Percentiles rank a stretch among this genome's conserved stretches.
These are phyloP conservation scores for Troides oblongomaculatus DNA, from an alignment of 2,888 invertebrate genomes.

Conservation along the genomic window DNA sequence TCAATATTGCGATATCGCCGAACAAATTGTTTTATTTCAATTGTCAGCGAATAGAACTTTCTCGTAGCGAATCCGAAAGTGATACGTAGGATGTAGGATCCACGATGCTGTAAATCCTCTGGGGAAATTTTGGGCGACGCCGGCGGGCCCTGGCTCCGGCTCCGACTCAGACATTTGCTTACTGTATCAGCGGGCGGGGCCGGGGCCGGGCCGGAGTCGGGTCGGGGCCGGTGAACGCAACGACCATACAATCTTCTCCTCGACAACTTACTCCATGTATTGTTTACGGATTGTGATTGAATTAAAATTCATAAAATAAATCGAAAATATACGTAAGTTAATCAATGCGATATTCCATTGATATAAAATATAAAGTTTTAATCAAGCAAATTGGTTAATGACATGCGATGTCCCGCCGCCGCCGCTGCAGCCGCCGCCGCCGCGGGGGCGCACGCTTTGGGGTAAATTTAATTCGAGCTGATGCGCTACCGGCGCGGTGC, in stretches of 20 bases:
- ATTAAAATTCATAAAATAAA: too few species aligned
- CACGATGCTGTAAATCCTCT: constrained; percentile 12
- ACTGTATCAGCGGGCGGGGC: too few species aligned
- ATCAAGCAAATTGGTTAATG: constrained; percentile 19
- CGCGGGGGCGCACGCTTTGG: constrained; percentile 1
- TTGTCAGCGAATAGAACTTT: too few species aligned
- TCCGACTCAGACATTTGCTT: neutral
- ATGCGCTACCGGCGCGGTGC: constrained; percentile 1
- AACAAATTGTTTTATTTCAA: too few species aligned
- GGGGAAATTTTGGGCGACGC: constrained; percentile 15
- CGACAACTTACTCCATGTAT: too few species aligned
- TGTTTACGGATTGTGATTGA: too few species aligned
- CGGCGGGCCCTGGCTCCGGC: neutral
- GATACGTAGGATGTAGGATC: constrained; percentile 19
- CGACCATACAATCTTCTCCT: too few species aligned
- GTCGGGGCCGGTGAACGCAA: too few species aligned
- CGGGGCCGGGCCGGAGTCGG: too few species aligned
- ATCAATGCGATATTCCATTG: neutral
- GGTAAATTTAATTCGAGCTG: constrained; percentile 19
- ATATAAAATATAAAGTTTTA: constrained; percentile 7
- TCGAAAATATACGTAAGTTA: too few species aligned
- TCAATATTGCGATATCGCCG: too few species aligned
- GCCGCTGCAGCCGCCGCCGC: neutral
- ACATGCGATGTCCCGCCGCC: constrained; percentile 1
- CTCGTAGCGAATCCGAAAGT: constrained; percentile 10